Conservation (phyloP, 2,797 vertebrate genomes). For the Hippopotamyrus pictus region DNA sequence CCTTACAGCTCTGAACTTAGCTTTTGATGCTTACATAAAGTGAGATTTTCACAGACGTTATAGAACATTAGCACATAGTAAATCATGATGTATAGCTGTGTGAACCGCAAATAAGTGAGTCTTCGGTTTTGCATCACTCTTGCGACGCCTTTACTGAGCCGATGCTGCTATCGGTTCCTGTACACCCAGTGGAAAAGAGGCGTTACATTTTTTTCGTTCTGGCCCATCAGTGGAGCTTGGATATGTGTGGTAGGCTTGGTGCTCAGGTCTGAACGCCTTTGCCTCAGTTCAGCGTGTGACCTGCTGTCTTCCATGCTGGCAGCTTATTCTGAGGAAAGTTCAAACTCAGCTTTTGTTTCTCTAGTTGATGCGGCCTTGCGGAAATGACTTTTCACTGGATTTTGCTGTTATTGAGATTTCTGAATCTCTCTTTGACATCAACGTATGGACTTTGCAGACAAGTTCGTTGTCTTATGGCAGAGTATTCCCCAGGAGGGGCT, state of each 20-base stretch:
- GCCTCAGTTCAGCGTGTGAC: neutral
- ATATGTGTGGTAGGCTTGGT: neutral
- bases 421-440: neutral
- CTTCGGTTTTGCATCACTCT: neutral
- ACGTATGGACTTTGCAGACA: neutral
- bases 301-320: neutral
- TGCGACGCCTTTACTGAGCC: neutral
- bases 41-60: neutral
- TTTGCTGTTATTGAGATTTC: neutral
- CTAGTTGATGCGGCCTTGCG: neutral
- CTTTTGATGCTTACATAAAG: neutral
- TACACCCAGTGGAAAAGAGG: conserved; percentile 35
- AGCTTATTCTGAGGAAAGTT: neutral
- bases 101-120: neutral
- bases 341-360: neutral
- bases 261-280: neutral
- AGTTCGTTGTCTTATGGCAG: neutral
- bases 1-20: neutral
- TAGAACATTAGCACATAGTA: neutral
- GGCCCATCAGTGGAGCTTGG: neutral
- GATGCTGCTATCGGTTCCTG: neutral
- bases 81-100: neutral
- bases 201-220: conserved; percentile 12
- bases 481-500: neutral
- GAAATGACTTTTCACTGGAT: neutral